Percentiles rank a stretch among this genome's conserved stretches.
phyloP scores from a whole-genome alignment of 2,888 invertebrate species.

The Dioctria linearis region DNA sequence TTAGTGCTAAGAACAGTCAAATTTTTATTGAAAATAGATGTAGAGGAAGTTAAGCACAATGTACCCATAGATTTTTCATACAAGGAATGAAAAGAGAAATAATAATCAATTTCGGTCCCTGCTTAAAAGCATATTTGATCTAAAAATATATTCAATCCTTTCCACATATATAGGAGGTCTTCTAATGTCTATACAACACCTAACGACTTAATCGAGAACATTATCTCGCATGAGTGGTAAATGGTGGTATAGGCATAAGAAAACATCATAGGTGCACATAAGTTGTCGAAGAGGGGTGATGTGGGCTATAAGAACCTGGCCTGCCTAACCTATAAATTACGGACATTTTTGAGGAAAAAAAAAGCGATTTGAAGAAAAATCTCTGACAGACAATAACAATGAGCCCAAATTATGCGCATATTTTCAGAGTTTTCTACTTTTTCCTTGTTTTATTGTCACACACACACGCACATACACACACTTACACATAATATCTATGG shows the following conservation, averaged over 20 bases:
- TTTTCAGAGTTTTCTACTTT: constrained; percentile 26
- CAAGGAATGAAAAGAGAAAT: no score
- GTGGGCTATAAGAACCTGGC: no score
- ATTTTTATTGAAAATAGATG: no score
- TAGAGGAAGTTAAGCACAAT: no score
- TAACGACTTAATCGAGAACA: not conserved
- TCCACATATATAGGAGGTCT: no score
- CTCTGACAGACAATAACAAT: constrained; percentile 38
- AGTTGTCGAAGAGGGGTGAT: no score
- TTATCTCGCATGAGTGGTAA: constrained; percentile 13
- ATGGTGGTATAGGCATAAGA: not conserved
- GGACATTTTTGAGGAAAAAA: constrained; percentile 24
- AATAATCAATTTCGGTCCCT: no score
- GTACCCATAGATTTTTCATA: no score
- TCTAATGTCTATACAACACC: no score
- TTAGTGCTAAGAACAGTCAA: no score
- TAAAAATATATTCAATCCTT: no score
- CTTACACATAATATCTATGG: constrained; percentile 2
- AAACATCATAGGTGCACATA: not conserved
- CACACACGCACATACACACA: not conserved
- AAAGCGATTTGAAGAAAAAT: constrained; percentile 33
- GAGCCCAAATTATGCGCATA: constrained; percentile 44
- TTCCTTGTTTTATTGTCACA: constrained; percentile 29
- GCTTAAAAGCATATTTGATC: no score
- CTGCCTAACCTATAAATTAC: constrained; percentile 25